Conservation (phyloP, 2,113 vertebrate species). For the Esox niger region DNA sequence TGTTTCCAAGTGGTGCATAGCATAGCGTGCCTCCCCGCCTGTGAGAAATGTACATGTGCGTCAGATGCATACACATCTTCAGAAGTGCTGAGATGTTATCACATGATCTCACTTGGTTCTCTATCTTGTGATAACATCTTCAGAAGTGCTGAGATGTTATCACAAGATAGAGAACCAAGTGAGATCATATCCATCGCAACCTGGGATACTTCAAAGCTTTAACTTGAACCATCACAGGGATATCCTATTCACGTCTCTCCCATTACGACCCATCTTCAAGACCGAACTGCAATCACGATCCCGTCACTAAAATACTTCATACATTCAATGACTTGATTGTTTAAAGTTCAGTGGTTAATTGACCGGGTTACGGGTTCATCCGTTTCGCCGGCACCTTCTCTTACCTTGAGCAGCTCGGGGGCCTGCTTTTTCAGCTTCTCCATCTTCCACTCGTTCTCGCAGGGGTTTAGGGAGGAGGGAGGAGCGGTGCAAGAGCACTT, state of each 20-base stretch:
- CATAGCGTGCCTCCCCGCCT: constrained; percentile 14
- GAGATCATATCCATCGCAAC: constrained; percentile 1
- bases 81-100: too few species aligned
- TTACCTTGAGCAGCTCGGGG: constrained; percentile 89
- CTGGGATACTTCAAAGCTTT: neutral
- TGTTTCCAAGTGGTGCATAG: constrained; percentile 29
- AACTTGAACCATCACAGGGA: neutral
- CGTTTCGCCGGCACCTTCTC: neutral
- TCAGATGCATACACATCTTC: constrained; percentile 3
- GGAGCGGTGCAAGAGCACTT: constrained; percentile 92
- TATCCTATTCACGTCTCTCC: neutral
- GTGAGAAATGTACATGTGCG: constrained; percentile 21
- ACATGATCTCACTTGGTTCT: neutral
- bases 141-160: constrained; percentile 26
- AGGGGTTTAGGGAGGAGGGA: constrained; percentile 93
- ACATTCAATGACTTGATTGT: neutral
- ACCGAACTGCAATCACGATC: neutral
- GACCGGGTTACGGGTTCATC: neutral
- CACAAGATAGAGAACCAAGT: neutral
- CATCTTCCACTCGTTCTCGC: constrained; percentile 95
- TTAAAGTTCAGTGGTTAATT: neutral
- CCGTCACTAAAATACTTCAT: too few species aligned
- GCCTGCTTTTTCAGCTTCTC: constrained; percentile 96
- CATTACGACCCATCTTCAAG: neutral
- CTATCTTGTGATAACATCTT: constrained; percentile 17